Base-by-base conservation (phyloP, 1,140 invertebrate genomes). In the Batillaria attramentaria region DNA sequence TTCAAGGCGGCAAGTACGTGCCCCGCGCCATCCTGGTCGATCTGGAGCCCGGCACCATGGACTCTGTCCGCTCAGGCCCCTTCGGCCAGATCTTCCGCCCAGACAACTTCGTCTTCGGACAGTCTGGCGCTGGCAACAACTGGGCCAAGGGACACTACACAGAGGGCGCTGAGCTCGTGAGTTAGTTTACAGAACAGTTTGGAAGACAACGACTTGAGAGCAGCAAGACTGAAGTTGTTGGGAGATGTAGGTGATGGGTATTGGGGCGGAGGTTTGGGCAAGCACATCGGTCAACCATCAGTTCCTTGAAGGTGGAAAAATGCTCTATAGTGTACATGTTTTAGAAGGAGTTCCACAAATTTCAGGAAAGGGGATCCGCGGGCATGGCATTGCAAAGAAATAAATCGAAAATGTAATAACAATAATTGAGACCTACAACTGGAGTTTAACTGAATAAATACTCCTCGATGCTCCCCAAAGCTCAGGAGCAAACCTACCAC, bases 71-170 rank as follows among this genome's bases (percentile, higher is more conserved):
- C 72, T 96, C 96, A 18, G 96, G 96, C 60, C 95, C 95, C 57
- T 95, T 95, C 84, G 95, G 95, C 13, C 93, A 95, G 88, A 94
- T 96, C 41, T 96, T 96, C 85, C 91, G 94, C 35, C 95, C 96
- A 8, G 96, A 97, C 91, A 97, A 97, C 91, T 90, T 88, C 66
- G 84, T 90, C 37, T 90, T 90, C 78, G 88, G 89, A 70, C 86
- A 89, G 80, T 87, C 95, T n/a, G 95, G 94, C 88, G 92, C 93
- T 69, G 95, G 95, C 5, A 97, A 97, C 91, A 97, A 97, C 92
- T 97, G 96, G 94, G 96, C 96, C 43, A 97, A 97, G 90, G 96
- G 96, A 72, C 95, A 97, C 88, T 98, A 98, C 93, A 98, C 97
- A 76, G 97, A 98, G 91, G 97, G 97, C 24, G 96, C 96, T 18